Evolutionary conservation across 2,113 vertebrate species (phyloP).

Genomic region (Macroglossus sobrinus): DNA sequence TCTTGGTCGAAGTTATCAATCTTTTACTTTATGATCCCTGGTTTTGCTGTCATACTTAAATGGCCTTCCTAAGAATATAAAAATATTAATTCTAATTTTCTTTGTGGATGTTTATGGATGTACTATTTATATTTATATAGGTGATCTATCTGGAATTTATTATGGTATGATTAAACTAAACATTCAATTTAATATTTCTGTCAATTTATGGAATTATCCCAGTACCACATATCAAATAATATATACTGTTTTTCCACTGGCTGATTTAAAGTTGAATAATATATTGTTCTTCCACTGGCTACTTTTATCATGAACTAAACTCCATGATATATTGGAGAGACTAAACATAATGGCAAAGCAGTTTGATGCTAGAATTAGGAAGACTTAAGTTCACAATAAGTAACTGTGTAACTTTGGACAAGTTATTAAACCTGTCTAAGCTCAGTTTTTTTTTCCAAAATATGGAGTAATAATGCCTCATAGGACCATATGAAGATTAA

Average conservation of each 20-base stretch:
- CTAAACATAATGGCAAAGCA: not conserved
- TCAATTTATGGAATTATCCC: not conserved
- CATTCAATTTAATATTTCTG: not conserved
- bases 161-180: not conserved
- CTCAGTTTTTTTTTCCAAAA: not conserved
- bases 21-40: conserved; percentile 3
- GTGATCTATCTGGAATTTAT: conserved; percentile 43
- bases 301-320: conserved; percentile 8
- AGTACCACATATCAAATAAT: not conserved
- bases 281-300: not conserved
- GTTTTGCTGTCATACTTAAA: not conserved
- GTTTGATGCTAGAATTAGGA: not conserved
- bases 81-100: not conserved
- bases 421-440: not conserved
- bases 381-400: not conserved
- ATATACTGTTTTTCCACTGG: not conserved
- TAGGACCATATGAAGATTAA: not conserved
- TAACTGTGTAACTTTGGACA: not conserved
- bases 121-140: conserved; percentile 22
- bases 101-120: not conserved
- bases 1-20: not conserved
- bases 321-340: not conserved
- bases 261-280: conserved; percentile 17
- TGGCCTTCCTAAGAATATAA: conserved; percentile 13
- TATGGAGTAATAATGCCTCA: not conserved